Conservation (phyloP, 2,888 invertebrate species). For the Caenorhabditis wallacei region DNA sequence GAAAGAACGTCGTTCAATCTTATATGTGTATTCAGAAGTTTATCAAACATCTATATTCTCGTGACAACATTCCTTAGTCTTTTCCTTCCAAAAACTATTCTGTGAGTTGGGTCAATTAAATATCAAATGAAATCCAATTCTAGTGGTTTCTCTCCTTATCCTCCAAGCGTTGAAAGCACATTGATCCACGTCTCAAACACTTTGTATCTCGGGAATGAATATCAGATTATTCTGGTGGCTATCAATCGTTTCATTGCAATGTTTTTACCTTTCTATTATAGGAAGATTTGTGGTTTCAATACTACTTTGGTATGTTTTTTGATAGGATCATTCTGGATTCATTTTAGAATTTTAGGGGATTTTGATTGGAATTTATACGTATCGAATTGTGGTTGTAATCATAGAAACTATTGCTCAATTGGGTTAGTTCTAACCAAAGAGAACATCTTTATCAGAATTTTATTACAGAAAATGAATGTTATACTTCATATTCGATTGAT, state of each 20-base stretch:
- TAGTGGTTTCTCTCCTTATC: slow-evolving; percentile 47
- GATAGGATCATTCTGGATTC: not conserved
- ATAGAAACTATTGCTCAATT: slow-evolving; percentile 9
- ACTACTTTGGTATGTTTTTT: slow-evolving; percentile 35
- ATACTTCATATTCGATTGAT: not conserved
- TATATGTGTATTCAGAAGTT: slow-evolving; percentile 47
- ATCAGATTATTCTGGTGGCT: slow-evolving; percentile 55
- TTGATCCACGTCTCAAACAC: slow-evolving; percentile 43
- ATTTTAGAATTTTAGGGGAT: slow-evolving; percentile 6
- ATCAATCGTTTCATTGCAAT: slow-evolving; percentile 46
- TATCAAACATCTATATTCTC: slow-evolving; percentile 48
- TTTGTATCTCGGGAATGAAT: slow-evolving; percentile 50
- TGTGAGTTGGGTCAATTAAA: slow-evolving; percentile 27
- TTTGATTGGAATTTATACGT: slow-evolving; percentile 4
- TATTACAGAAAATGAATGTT: slow-evolving; percentile 11
- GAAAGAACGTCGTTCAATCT: slow-evolving; percentile 55
- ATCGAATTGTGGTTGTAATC: slow-evolving; percentile 19
- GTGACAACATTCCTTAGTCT: slow-evolving; percentile 34
- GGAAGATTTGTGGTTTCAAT: slow-evolving; percentile 21
- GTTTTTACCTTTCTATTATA: slow-evolving; percentile 33
- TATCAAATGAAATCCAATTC: not conserved
- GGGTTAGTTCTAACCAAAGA: not conserved
- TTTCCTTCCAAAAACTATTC: slow-evolving; percentile 46
- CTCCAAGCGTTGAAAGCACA: slow-evolving; percentile 19
- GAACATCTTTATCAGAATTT: too few species aligned